Percentiles rank a stretch among this genome's conserved stretches.
These are phyloP conservation scores for Tridacna crocea DNA, from an alignment of 2,888 invertebrate genomes.

Conservation along the genomic window DNA sequence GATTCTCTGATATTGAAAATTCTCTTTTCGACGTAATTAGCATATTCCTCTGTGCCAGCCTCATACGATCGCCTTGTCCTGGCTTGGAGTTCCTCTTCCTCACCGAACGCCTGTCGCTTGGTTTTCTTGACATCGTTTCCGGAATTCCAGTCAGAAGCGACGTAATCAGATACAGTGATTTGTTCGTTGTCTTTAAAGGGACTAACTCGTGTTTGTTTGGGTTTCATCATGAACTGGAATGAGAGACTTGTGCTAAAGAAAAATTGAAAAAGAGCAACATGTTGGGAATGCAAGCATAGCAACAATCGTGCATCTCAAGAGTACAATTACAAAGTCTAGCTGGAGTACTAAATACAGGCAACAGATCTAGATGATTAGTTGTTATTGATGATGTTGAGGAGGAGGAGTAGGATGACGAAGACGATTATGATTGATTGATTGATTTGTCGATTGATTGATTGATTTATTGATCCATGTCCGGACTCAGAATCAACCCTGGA, in stretches of 20 bases:
- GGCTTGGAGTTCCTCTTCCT: neutral
- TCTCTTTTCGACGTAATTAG: conserved; percentile 52
- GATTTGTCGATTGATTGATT: too few species aligned
- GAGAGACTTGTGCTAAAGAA: neutral
- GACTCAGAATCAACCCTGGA: too few species aligned
- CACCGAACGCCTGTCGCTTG: neutral
- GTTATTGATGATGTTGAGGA: too few species aligned
- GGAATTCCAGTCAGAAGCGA: neutral
- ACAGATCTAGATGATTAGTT: too few species aligned
- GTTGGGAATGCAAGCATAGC: too few species aligned
- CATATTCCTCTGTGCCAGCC: conserved; percentile 51
- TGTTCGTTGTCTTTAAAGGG: conserved; percentile 11
- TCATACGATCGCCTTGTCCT: conserved; percentile 43
- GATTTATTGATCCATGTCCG: too few species aligned
- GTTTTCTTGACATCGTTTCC: neutral
- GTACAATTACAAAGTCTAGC: too few species aligned
- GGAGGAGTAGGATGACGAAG: too few species aligned
- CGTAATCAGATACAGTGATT: conserved; percentile 12
- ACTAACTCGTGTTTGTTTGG: conserved; percentile 11
- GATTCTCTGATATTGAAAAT: conserved; percentile 58
- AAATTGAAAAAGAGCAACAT: too few species aligned
- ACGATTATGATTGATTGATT: too few species aligned
- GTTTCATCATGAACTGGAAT: neutral
- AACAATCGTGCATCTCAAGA: too few species aligned
- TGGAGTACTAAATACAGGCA: too few species aligned